Base-by-base conservation (phyloP, 2,888 invertebrate species). In the Stenotaenia linearis region DNA sequence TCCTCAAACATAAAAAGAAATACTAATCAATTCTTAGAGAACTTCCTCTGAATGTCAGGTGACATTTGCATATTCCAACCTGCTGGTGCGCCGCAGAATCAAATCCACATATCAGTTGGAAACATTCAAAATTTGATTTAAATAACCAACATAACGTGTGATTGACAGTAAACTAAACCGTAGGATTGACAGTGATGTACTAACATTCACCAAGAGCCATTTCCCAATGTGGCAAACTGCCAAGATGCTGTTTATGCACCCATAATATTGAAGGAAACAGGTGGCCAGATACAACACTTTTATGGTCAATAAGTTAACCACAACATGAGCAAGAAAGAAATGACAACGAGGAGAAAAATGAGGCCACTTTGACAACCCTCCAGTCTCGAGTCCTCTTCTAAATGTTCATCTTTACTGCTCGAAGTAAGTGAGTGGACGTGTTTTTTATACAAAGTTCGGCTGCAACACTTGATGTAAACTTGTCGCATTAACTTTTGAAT, bases 251-350 rank as follows among this genome's bases (percentile, higher is more conserved):
- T 69, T 69, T 69, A 69, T 69, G 69, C 69, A 69, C 69, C 69
- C 69, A 69, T 69, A 69, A 69, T 23, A 69, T 69, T 12, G 69
- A 69, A 28, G 69, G 69, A 69, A 69, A 69, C 69, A 69, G 69
- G 69, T 69, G 69, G 69, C 69, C 69, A 69, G 69, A 69, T 69
- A 69, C 69, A 69, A 69, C 25, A 28, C 69, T 69, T 69, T 69
- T 69, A 69, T 69, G 69, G 69, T 69, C 69, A 69, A 69, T 69
- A 69, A 69, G 69, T 69, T 69, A 69, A 69, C 69, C 69, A 28
- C 69, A 69, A 28, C 69, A 28, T 69, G 69, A 28, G 28, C 12
- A 7, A 28, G 69, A 12, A 69, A 69, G 69, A 69, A 69, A 69
- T 69, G 69, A 69, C 69, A 69, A 69, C 7, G 10, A 69, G 25